phyloP scores from a whole-genome alignment of 2,888 invertebrate species.

The Plebejus argus region DNA sequence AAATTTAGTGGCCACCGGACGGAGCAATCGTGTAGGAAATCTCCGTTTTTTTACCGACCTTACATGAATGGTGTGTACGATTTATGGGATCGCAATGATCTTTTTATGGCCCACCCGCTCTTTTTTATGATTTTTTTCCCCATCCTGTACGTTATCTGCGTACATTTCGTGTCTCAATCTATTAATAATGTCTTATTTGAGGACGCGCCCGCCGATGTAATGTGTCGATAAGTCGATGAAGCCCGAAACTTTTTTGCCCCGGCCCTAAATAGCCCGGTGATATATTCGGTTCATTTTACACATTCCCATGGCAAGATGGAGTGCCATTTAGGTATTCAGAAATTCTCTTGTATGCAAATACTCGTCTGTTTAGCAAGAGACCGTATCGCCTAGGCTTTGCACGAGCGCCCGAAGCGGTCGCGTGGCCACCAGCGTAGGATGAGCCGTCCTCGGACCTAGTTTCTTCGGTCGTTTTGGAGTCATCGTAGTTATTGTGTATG shows the following conservation, averaged over 20 bases:
- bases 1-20: slow-evolving; percentile 68
- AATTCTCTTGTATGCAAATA: slow-evolving; percentile 54
- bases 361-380: slow-evolving; percentile 58
- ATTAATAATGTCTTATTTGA: slow-evolving; percentile 78
- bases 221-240: slow-evolving; percentile 32
- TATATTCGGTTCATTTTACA: slow-evolving; percentile 17
- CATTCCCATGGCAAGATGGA: slow-evolving; percentile 35
- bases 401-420: slow-evolving; percentile 66
- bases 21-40: slow-evolving; percentile 74
- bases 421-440: slow-evolving; percentile 49
- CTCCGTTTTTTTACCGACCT: slow-evolving; percentile 65
- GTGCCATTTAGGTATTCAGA: slow-evolving; percentile 40
- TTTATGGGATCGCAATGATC: slow-evolving; percentile 77
- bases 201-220: slow-evolving; percentile 54
- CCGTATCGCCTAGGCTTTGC: slow-evolving; percentile 63
- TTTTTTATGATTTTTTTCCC: slow-evolving; percentile 56
- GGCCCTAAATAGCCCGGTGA: slow-evolving; percentile 9
- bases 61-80: slow-evolving; percentile 77
- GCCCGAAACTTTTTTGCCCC: slow-evolving; percentile 18
- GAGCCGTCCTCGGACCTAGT: slow-evolving; percentile 47
- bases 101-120: slow-evolving; percentile 69
- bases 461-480: slow-evolving; percentile 42
- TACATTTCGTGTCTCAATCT: slow-evolving; percentile 78
- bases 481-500: slow-evolving; percentile 42
- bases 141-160: slow-evolving; percentile 61